Percentiles rank a stretch among this genome's conserved stretches.
phyloP scores from a whole-genome alignment of 2,113 vertebrate genomes.

The Empidonax alnorum region DNA sequence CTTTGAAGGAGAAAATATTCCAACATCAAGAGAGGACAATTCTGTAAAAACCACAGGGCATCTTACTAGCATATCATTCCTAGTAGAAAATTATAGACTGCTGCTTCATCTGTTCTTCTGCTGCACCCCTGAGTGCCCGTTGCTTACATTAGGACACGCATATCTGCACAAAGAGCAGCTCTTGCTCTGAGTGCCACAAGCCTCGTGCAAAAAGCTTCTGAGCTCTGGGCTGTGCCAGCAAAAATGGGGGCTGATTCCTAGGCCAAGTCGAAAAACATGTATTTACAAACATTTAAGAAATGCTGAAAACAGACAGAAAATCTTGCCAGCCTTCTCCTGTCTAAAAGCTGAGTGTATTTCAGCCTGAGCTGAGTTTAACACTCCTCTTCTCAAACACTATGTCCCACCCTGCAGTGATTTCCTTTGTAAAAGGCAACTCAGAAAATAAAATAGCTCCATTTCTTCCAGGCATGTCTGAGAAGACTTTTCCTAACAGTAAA shows the following conservation, averaged over 20 bases:
- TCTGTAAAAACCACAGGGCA: background rate
- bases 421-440: background rate
- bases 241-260: background rate
- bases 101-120: background rate
- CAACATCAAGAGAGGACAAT: background rate
- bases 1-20: background rate
- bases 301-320: background rate
- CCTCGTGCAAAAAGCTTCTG: background rate
- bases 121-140: background rate
- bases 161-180: background rate
- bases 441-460: background rate
- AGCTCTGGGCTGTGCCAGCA: background rate
- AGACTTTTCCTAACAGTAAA: background rate
- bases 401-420: background rate
- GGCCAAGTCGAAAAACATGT: background rate
- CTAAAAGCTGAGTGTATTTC: background rate
- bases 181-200: background rate
- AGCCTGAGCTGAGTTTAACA: background rate
- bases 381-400: background rate
- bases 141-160: background rate
- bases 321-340: background rate
- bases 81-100: background rate
- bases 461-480: background rate
- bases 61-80: background rate
- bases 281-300: background rate